Evolutionary conservation across 2,888 invertebrate genomes (phyloP), one percentile per base, ranked within the genome.

Genomic region (Archaeoteleia sp.): DNA sequence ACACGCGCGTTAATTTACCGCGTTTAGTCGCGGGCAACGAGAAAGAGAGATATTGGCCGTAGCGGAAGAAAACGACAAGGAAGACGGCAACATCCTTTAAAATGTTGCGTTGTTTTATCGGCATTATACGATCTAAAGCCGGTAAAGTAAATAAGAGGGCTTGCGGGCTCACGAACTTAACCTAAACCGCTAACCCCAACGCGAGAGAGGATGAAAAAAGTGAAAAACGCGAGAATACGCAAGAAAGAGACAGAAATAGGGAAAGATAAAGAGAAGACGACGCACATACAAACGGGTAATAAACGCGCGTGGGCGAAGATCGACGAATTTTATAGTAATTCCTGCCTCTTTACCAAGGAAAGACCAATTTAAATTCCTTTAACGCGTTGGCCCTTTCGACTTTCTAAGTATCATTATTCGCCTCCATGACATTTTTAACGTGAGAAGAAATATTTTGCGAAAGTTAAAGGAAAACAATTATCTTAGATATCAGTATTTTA

Each of bases 361-460:
- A 76, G 73, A 70, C 74, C 78, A 77, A 79, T 79, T 79, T 78
- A 78, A 79, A 78, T 79, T 79, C 79, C 74, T 79, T 72, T 70
- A 68, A 75, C 74, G 74, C 63, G 70, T 69, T 69, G 60, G 72
- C 68, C 70, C 65, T 62, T 55, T 54, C 65, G 43, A 55, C 65
- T 60, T 61, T 57, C 57, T 58, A 63, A 68, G 58, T 68, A 68
- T 62, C 62, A 62, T 57, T 62, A 67, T 68, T 57, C 58, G 58
- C 55, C 63, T 39, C 60, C 58, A 49, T 57, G 58, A 60, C 63
- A 54, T 51, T 42, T 48, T 17, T 43, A 40, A 63, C 49, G 63
- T 55, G 58, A 63, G 63, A 68, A 68, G 49, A 60, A 68, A 68
- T 68, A 68, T 54, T 54, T 45, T 35, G 53, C 32, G 54, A 32